Conservation (phyloP, 2,113 vertebrate genomes). For the Phalacrocorax carbo region DNA sequence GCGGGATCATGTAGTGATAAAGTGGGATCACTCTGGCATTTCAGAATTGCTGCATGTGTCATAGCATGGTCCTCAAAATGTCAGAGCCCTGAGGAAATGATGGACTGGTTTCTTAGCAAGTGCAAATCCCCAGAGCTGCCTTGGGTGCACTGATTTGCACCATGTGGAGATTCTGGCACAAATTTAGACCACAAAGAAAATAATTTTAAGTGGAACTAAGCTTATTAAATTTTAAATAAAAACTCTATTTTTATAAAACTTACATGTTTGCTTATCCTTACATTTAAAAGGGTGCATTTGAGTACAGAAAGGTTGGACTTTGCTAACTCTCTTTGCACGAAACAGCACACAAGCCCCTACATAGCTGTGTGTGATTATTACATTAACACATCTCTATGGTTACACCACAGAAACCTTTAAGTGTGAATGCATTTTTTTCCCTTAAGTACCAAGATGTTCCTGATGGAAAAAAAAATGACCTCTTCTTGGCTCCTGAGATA, state of each 20-base stretch:
- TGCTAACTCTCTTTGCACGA: conserved; percentile 17
- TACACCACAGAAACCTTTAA: conserved; percentile 65
- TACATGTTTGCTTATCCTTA: background rate
- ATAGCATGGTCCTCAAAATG: background rate
- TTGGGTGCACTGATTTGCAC: background rate
- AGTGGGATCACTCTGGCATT: conserved; percentile 8
- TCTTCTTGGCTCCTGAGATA: conserved; percentile 54
- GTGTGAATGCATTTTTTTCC: conserved; percentile 62
- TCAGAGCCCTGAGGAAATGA: conserved; percentile 19
- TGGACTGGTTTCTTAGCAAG: background rate
- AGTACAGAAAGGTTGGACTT: background rate
- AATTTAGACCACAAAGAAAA: background rate
- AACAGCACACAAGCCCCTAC: conserved; percentile 53
- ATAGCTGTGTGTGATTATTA: conserved; percentile 60
- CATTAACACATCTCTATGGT: conserved; percentile 70
- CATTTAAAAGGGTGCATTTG: background rate
- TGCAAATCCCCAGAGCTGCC: background rate
- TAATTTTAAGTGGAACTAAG: background rate
- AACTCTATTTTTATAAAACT: background rate
- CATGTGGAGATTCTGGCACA: background rate
- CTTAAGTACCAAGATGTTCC: conserved; percentile 67
- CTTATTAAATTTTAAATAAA: background rate
- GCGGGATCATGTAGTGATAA: background rate
- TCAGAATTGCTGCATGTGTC: background rate
- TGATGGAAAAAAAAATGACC: conserved; percentile 61